Base-by-base conservation (phyloP, 2,113 vertebrate species). In the Pavo muticus region DNA sequence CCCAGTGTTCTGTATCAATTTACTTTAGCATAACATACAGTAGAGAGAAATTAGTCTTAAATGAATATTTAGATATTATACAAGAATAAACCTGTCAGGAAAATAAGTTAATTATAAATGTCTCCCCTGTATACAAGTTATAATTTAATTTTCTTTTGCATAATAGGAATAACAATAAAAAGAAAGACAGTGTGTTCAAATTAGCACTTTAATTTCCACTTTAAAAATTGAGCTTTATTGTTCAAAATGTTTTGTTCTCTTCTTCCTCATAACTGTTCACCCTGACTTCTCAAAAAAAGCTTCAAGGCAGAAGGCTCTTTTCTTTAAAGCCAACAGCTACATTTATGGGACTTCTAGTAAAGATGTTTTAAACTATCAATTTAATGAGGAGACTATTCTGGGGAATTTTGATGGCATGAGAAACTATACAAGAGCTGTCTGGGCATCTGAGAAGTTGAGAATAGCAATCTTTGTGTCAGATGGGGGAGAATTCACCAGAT, bases 161-260 rank as follows among this genome's bases (percentile, higher is more conserved):
- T 84, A 81, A 94, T 65, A 91, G 65, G 45, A 93, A 63, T 91
- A 91, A 76, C 45, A 87, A 80, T 63, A 94, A 68, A 64, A 95
- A 86, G 80, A 84, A 69, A 86, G 81, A 74, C 59, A 40, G 24
- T 61, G 60, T 81, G 24, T 79, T 94, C 1, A 4, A 96, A 94
- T 96, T 96, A 89, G 64, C 71, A 73, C 87, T 96, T 91, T 92
- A 81, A 91, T 91, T 95, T 94, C 75, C 85, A 23, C 35, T 83
- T 94, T 23, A 52, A 83, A 90, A 92, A 78, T 44, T 25, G 40
- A 88, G 54, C 20, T 7, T 11, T 77, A 18, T 96, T 94, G 44
- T 91, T 96, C 35, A 44, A 70, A 85, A 78, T 60, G 8, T 82
- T 95, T 94, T 96, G 50, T 94, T 91, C 77, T 91, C 25, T 65